These are phyloP conservation scores for Spinus olivaceus DNA, from an alignment of 2,797 vertebrate species.

Conservation along the genomic window DNA sequence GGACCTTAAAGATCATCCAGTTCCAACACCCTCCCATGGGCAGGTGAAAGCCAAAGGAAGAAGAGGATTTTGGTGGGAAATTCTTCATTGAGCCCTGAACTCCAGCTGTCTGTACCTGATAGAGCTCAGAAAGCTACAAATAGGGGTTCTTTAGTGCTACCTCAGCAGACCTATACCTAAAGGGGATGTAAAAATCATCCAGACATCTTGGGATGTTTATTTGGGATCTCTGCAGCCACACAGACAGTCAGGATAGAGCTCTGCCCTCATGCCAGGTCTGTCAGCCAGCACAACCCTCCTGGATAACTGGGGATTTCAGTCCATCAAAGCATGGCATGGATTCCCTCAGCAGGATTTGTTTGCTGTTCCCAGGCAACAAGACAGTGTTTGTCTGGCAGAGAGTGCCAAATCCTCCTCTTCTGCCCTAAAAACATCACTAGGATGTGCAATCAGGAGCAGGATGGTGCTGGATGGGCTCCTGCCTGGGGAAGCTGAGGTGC, in stretches of 20 bases:
- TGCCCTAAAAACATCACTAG: not conserved
- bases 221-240: not conserved
- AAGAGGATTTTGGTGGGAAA: not conserved
- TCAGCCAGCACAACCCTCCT: not conserved
- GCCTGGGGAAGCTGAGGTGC: not conserved
- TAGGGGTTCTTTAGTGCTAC: fast-evolving
- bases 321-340: not conserved
- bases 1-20: not conserved
- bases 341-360: not conserved
- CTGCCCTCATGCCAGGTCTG: not conserved
- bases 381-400: not conserved
- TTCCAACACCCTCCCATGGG: not conserved
- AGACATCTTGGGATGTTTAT: too few relatives aligned
- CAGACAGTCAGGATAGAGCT: fast-evolving
- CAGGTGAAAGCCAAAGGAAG: not conserved
- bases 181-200: not conserved
- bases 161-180: not conserved
- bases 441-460: not conserved
- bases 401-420: not conserved
- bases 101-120: not conserved
- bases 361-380: conserved; percentile 16
- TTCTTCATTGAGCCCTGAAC: not conserved
- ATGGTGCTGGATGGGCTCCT: not conserved
- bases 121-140: not conserved
- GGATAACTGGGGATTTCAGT: not conserved